Base-by-base conservation (phyloP, 2,888 invertebrate species). In the Ormyrus thymus region DNA sequence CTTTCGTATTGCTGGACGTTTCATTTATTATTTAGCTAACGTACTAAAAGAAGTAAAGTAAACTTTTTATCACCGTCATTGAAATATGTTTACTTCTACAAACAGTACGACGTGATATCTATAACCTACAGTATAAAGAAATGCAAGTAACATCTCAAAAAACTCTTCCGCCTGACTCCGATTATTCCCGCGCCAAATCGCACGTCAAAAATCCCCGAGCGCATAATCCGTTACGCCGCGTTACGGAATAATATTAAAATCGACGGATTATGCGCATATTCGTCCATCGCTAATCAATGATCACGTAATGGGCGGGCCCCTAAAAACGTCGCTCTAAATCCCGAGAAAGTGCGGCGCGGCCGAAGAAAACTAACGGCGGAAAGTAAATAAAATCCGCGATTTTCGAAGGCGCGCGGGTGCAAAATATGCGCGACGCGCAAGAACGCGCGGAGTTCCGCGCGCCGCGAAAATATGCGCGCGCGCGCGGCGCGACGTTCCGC, bases 251-350 rank as follows among this genome's bases (percentile, higher is more conserved):
- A 73, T 55, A 55, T 62, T 55, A 55, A 15, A 8, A 45, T 43
- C n/a, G 13, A 29, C 15, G 29, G 43, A 53, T 65, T 56, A 56
- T 73, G 56, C n/a, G 48, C 64, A 65, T 73, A 64, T 64, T 65
- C 15, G 64, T 56, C 46, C 45, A 46, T 73, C 48, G 56, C 48
- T 29, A 64, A 73, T 73, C 62, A 64, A 64, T 48, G 64, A 73
- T 56, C 56, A 48, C 56, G 53, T 48, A 73, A 73, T 48, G 46
- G 48, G 53, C n/a, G 50, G 11, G 29, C 56, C 8, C 59, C 43
- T 15, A 65, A 73, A 64, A 73, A 64, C 64, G 15, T 29, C 55
- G 64, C 73, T 15, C 55, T 64, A 55, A 48, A 64, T n/a, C 43
- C 15, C 48, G 64, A 64, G 50, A 73, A 73, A 73, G 64, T 73